Conservation (phyloP, 1,140 invertebrate species). For the Calephelis nemesis region DNA sequence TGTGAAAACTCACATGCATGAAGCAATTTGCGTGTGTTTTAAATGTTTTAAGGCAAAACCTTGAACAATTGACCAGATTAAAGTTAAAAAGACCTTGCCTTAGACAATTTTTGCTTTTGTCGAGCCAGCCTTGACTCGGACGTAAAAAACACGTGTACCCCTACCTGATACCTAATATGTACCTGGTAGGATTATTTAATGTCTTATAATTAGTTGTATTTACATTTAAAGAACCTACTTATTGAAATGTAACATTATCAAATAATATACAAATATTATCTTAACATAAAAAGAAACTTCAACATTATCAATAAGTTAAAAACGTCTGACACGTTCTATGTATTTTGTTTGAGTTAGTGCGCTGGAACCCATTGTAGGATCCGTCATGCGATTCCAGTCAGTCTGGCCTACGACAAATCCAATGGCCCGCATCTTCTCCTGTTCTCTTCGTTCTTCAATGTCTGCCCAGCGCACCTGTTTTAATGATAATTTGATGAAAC, state of each 20-base stretch:
- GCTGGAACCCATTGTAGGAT: conserved; percentile 91
- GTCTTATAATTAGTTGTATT: no score
- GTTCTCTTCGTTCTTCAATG: conserved; percentile 93
- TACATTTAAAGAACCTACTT: no score
- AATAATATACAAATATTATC: background rate
- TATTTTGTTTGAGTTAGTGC: conserved; percentile 97
- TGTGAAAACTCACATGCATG: no score
- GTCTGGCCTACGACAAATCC: conserved; percentile 97
- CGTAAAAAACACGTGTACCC: no score
- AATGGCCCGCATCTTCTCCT: conserved; percentile 94
- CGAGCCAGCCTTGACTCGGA: no score
- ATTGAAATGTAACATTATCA: background rate
- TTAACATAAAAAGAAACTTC: background rate
- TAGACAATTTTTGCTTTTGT: no score
- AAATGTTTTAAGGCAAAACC: no score
- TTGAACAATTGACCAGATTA: no score
- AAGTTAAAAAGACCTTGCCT: no score
- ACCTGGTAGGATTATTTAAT: no score
- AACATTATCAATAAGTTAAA: conserved; percentile 27
- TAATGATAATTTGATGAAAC: conserved; percentile 66
- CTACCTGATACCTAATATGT: no score
- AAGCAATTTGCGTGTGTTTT: no score
- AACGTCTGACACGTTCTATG: conserved; percentile 83
- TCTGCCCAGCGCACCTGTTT: conserved; percentile 97
- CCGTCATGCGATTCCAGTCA: conserved; percentile 96